Evolutionary conservation across 2,113 vertebrate genomes (phyloP).

Genomic region (Poecilia latipinna): DNA sequence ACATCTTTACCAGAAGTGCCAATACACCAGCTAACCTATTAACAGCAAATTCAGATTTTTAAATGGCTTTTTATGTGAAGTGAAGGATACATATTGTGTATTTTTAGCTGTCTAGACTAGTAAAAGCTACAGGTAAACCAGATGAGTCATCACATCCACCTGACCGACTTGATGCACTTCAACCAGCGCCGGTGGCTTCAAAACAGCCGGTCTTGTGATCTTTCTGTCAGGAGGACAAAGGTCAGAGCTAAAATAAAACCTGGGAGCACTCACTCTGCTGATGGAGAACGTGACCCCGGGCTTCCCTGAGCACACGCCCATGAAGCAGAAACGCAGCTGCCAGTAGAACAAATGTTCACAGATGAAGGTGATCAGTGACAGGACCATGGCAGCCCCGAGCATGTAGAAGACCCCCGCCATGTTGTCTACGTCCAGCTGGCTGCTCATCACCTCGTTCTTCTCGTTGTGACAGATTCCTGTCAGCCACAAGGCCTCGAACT

Average conservation of each 20-base stretch:
- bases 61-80: neutral
- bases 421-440: conserved; percentile 98
- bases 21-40: neutral
- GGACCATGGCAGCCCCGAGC: conserved; percentile 96
- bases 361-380: conserved; percentile 98
- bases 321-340: conserved; percentile 99
- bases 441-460: conserved; percentile 99
- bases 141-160: conserved; percentile 53
- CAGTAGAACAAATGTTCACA: conserved; percentile 98
- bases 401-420: conserved; percentile 99
- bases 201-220: conserved; percentile 43
- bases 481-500: conserved; percentile 96
- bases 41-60: neutral
- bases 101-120: neutral
- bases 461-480: conserved; percentile 99
- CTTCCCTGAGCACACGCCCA: conserved; percentile 96
- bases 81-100: neutral
- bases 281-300: conserved; percentile 96
- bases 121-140: conserved; percentile 46
- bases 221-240: conserved; percentile 53
- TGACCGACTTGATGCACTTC: conserved; percentile 52
- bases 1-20: neutral
- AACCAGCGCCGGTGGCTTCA: conserved; percentile 37
- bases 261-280: conserved; percentile 90
- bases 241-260: conserved; percentile 59